A percentile compares a stretch with the other conserved stretches of the same genome.
phyloP scores from a whole-genome alignment of 2,797 vertebrate genomes.

The Pseudomugil gertrudae region DNA sequence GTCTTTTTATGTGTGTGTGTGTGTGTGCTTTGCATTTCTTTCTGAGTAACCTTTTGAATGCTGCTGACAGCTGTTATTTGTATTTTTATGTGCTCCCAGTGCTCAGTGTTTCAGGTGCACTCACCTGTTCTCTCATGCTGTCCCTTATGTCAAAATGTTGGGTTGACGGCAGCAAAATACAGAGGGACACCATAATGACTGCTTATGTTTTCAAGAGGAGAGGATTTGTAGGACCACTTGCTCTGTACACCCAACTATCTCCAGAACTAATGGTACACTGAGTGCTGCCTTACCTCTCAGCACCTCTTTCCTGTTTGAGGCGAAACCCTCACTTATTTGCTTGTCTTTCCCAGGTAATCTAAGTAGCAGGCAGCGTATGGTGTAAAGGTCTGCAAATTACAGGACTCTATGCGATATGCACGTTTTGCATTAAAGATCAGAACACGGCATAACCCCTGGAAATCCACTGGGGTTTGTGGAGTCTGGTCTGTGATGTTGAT shows the following conservation, averaged over 20 bases:
- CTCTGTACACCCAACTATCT: conserved; percentile 72
- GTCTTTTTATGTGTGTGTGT: no score
- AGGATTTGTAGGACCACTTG: conserved; percentile 75
- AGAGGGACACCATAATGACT: conserved; percentile 80
- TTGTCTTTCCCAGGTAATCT: conserved; percentile 70
- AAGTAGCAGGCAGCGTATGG: conserved; percentile 51
- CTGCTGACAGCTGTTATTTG: conserved; percentile 75
- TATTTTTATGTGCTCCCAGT: conserved; percentile 66
- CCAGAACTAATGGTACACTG: conserved; percentile 74
- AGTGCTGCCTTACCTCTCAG: conserved; percentile 72
- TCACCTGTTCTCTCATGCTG: conserved; percentile 58
- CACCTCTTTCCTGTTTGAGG: conserved; percentile 76
- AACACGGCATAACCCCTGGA: conserved; percentile 1
- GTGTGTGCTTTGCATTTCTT: conserved; percentile 33
- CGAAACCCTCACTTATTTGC: conserved; percentile 75
- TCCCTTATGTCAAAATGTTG: conserved; percentile 73
- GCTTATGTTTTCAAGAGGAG: conserved; percentile 61
- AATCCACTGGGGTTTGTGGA: not conserved
- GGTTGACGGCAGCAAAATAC: conserved; percentile 73
- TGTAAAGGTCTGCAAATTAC: conserved; percentile 75
- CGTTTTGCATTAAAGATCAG: conserved; percentile 35
- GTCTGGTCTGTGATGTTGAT: not conserved
- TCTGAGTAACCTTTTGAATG: conserved; percentile 49
- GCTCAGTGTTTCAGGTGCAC: conserved; percentile 68
- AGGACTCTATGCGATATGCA: conserved; percentile 49